Conservation (phyloP, 2,797 vertebrate species). For the Lithobates pipiens region DNA sequence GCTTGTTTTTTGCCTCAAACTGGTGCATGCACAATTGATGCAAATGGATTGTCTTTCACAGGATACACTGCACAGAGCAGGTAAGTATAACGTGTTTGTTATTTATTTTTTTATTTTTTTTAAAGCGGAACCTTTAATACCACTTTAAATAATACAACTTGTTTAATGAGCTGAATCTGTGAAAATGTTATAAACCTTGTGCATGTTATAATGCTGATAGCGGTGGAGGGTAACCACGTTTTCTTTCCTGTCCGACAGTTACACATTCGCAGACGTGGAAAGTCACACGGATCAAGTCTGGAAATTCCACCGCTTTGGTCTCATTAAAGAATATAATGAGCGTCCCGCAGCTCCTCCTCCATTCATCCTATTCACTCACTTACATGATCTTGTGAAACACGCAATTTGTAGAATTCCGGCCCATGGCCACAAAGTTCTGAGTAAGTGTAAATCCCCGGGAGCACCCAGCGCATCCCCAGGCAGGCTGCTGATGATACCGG, state of each 20-base stretch:
- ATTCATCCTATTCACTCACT: conserved; percentile 35
- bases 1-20: too few species aligned
- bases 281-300: conserved; percentile 51
- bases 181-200: too few species aligned
- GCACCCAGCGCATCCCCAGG: neutral
- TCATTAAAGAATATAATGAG: conserved; percentile 57
- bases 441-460: conserved; percentile 13
- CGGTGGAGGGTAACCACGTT: neutral
- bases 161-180: too few species aligned
- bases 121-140: too few species aligned
- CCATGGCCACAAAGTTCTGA: conserved; percentile 19
- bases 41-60: too few species aligned
- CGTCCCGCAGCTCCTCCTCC: conserved; percentile 43
- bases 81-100: too few species aligned
- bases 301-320: conserved; percentile 49
- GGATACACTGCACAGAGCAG: too few species aligned
- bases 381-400: conserved; percentile 16
- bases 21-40: too few species aligned
- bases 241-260: neutral
- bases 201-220: too few species aligned
- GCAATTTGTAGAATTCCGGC: neutral
- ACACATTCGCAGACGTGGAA: conserved; percentile 47
- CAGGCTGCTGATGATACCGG: too few species aligned
- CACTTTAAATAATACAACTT: too few species aligned
- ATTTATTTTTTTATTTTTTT: too few species aligned